These are phyloP conservation scores for Sylvia atricapilla DNA, from an alignment of 2,113 vertebrate species.

Conservation along the genomic window DNA sequence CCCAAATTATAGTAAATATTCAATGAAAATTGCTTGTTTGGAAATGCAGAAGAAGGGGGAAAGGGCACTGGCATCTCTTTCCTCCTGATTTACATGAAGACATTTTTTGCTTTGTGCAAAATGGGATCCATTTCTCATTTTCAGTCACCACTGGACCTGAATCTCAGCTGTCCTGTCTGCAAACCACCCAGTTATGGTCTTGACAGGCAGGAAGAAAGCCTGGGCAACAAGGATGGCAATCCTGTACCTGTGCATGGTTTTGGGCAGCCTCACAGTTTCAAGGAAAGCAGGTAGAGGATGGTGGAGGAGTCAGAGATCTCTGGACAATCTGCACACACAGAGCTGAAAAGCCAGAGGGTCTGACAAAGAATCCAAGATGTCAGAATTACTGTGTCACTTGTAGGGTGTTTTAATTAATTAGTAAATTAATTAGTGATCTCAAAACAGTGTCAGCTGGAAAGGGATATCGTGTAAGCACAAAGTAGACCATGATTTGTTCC, in stretches of 20 bases:
- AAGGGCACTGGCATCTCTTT: background rate
- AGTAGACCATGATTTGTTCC: conserved; percentile 8
- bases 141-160: background rate
- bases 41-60: background rate
- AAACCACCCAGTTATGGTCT: background rate
- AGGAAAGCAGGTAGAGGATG: background rate
- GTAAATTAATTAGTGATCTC: background rate
- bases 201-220: background rate
- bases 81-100: background rate
- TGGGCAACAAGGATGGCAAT: fast-evolving
- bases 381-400: background rate
- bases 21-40: background rate
- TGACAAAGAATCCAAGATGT: background rate
- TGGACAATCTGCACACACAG: background rate
- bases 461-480: background rate
- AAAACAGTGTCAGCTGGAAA: conserved; percentile 15
- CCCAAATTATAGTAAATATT: background rate
- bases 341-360: background rate
- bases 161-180: background rate
- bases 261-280: background rate
- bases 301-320: background rate
- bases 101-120: background rate
- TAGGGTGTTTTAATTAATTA: conserved; percentile 25
- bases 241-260: background rate
- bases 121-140: background rate